phyloP scores from a whole-genome alignment of 1,140 invertebrate genomes.

The Drosophila miranda region DNA sequence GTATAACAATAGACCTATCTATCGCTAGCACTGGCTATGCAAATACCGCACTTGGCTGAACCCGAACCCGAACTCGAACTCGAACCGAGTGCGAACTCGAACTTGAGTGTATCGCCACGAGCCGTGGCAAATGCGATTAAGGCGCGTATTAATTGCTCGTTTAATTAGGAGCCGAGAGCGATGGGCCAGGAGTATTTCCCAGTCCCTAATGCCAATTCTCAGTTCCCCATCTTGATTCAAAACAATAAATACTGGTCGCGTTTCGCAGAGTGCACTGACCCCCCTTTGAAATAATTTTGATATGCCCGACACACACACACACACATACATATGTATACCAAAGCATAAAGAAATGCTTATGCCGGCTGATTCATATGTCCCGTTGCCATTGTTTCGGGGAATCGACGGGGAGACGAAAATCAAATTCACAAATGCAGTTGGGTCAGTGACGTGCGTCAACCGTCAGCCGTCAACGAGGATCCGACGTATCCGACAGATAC shows the following conservation, averaged over 20 bases:
- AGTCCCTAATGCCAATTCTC: slow-evolving; percentile 5
- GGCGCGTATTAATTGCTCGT: slow-evolving; percentile 71
- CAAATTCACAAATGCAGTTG: slow-evolving; percentile 65
- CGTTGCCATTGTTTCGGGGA: slow-evolving; percentile 23
- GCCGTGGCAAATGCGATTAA: slow-evolving; percentile 73
- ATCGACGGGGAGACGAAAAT: slow-evolving; percentile 35
- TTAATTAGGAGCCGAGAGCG: slow-evolving; percentile 51
- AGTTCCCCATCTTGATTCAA: slow-evolving; percentile 18
- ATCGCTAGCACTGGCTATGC: slow-evolving; percentile 27
- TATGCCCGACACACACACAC: slow-evolving; percentile 3
- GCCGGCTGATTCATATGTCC: slow-evolving; percentile 61
- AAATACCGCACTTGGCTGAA: slow-evolving; percentile 41
- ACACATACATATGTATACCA: slow-evolving; percentile 3
- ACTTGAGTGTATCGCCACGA: slow-evolving; percentile 70
- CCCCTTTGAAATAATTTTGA: slow-evolving; percentile 36
- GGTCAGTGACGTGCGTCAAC: slow-evolving; percentile 55
- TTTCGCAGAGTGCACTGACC: slow-evolving; percentile 67
- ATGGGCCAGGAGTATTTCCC: slow-evolving; percentile 4
- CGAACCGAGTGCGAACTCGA: slow-evolving; percentile 50
- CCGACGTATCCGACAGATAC: slow-evolving; percentile 64
- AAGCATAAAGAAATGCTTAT: slow-evolving; percentile 37
- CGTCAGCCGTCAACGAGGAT: slow-evolving; percentile 28
- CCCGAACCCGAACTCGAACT: slow-evolving; percentile 54
- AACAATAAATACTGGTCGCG: slow-evolving; percentile 73
- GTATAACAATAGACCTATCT: slow-evolving; percentile 2